Conservation (phyloP, 2,888 invertebrate species). For the Apodemia mormo region DNA sequence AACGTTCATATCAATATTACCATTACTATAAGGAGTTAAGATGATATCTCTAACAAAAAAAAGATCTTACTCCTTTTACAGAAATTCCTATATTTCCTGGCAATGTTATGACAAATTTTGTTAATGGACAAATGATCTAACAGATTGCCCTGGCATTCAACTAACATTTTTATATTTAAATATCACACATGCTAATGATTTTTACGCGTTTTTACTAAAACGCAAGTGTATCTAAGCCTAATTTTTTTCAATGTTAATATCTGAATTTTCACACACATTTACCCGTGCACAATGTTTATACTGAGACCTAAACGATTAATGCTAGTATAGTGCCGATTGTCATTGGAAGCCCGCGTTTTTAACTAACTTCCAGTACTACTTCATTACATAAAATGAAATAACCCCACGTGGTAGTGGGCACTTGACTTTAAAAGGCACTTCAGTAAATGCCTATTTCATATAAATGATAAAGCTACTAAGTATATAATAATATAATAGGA, state of each 20-base stretch:
- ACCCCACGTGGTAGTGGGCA: not conserved
- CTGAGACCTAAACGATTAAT: not conserved
- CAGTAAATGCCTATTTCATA: not conserved
- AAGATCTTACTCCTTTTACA: no score
- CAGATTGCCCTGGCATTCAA: not conserved
- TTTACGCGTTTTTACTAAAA: not conserved
- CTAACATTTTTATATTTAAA: not conserved
- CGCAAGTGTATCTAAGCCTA: not conserved
- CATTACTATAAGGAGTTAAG: no score
- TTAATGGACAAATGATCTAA: not conserved
- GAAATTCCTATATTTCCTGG: no score
- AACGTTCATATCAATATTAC: no score
- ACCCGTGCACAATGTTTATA: not conserved
- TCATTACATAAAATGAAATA: slow-evolving; percentile 4
- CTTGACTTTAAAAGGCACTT: slow-evolving; percentile 4
- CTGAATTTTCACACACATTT: not conserved
- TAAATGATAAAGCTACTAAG: not conserved
- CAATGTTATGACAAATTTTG: not conserved
- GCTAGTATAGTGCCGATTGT: not conserved
- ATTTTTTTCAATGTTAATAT: not conserved
- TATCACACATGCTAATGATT: not conserved
- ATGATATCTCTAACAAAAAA: no score
- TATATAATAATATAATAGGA: slow-evolving; percentile 3
- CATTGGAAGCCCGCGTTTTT: slow-evolving; percentile 9
- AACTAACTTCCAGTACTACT: slow-evolving; percentile 13